A percentile compares a stretch with the other conserved stretches of the same genome.
Conservation (phyloP, 1,140 invertebrate genomes). For the Drosophila oshimai region DNA sequence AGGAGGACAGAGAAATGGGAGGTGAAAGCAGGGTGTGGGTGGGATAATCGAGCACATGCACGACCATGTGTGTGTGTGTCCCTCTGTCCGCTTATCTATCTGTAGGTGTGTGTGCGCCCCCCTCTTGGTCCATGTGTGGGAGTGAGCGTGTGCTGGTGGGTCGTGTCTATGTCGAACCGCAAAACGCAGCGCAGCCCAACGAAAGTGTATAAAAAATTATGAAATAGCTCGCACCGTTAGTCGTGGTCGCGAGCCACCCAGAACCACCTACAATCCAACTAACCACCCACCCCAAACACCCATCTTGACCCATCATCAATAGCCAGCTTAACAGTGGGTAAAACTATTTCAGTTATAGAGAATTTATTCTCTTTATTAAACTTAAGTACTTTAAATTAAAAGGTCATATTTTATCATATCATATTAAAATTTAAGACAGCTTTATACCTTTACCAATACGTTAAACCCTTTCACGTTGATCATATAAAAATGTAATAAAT, state of each 20-base stretch:
- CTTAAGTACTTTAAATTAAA: not conserved
- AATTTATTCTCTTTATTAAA: too few relatives aligned
- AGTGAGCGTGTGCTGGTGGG: constrained; percentile 32
- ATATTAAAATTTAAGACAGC: too few relatives aligned
- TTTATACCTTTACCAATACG: too few relatives aligned
- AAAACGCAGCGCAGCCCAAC: constrained; percentile 66
- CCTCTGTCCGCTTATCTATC: constrained; percentile 7
- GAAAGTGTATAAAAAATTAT: constrained; percentile 78
- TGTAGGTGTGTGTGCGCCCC: not conserved
- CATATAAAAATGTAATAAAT: too few relatives aligned
- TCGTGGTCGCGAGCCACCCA: constrained; percentile 40
- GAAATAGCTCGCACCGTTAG: constrained; percentile 66
- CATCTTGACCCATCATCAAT: constrained; percentile 28
- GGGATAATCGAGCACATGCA: constrained; percentile 22
- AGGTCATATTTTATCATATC: too few relatives aligned
- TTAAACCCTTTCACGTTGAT: too few relatives aligned
- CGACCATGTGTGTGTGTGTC: not conserved
- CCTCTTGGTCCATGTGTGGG: not conserved
- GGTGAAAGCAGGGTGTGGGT: not conserved
- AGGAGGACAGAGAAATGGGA: not conserved
- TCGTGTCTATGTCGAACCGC: constrained; percentile 66
- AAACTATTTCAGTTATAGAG: not conserved
- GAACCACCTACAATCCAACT: not conserved
- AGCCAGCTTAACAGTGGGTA: constrained; percentile 7
- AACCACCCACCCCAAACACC: constrained; percentile 3